Evolutionary conservation across 2,113 vertebrate genomes (phyloP), one percentile per base, ranked within the genome.

Genomic region (Alosa alosa): DNA sequence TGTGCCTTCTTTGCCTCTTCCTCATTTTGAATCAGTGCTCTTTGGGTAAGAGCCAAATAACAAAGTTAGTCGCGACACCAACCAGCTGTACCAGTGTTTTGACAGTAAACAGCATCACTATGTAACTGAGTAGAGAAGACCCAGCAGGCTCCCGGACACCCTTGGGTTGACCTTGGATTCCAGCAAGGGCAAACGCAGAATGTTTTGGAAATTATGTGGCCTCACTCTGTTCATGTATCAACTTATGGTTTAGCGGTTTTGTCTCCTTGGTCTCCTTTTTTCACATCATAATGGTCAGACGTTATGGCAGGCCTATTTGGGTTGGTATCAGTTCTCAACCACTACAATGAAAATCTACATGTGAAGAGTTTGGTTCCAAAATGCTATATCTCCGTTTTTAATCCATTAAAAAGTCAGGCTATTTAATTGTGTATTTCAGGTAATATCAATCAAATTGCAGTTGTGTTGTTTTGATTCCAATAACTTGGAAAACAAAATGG

Each of bases 161-260:
- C 89, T 89, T 89, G 88, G 86, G 41, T 60, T 88, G 86, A 85
- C 90, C 91, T 87, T 90, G 89, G 82, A 64, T 44, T 81, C 87
- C 64, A 81, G 8, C 55, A 85, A 72, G 22, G 78, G 85, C 15
- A 81, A 86, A 85, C 85, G 75, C 60, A 68, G 85, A 86, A 84
- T 90, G 88, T 90, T 92, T 92, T 90, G 91, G 89, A 92, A 92
- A 92, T 86, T 90, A 83, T 57, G 49, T n/a, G 82, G 60, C 85
- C 45, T 83, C 86, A 84, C 87, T 47, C 82, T 39, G 25, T 85
- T 52, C 68, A 82, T 20, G 20, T 84, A 87, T 86, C n/a, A 86
- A 84, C 83, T 83, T 25, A 4, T 39, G 31, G 72, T 39, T 78
- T 2, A 39, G 15, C 31, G 15, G 18, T 60, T 57, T 22, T 7